Evolutionary conservation across 2,113 vertebrate genomes (phyloP), one percentile per base, ranked within the genome.

Genomic region (Hystrix brachyura): DNA sequence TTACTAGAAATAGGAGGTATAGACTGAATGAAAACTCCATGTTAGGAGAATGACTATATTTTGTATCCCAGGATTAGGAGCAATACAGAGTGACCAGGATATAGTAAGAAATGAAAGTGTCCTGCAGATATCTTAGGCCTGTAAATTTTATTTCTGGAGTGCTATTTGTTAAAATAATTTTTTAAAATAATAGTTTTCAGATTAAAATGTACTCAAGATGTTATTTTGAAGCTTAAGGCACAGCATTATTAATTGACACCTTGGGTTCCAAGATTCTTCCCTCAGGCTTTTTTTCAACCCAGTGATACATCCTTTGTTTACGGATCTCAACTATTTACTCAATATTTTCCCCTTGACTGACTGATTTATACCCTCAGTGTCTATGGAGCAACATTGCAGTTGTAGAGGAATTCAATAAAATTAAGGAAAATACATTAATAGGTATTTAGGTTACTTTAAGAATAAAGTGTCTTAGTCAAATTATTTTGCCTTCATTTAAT

Each of bases 391-490:
- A 7, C 14, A 55, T 6, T 87, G 23, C 1, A 79, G 15, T 34
- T 83, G 4, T 48, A 6, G 48, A 18, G 92, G 17, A 82, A 92
- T 87, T 82, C 87, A 89, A 76, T 76, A 13, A 79, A 90, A 87
- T 94, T 5, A 72, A 7, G 4, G 32, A 83, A 95, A 80, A 91
- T 21, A 4, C 62, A 7, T 84, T 65, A 17, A 80, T 65, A 32
- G 0, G 72, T 87, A 79, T 72, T 84, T 76, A 62, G 14, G 1
- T 79, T 69, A 29, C 67, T 71, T 91, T 96, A 87, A 65, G 32
- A 84, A 79, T 62, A 89, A 94, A 92, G 17, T n/a, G 65, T 46
- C 82, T 90, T 92, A 59, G 53, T 80, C 80, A 57, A 78, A 55
- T 60, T 19, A 72, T 79, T 84, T 87, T 84, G 11, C 21, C 14